Evolutionary conservation across 2,888 invertebrate genomes (phyloP).

Genomic region (Parelbella ahira): DNA sequence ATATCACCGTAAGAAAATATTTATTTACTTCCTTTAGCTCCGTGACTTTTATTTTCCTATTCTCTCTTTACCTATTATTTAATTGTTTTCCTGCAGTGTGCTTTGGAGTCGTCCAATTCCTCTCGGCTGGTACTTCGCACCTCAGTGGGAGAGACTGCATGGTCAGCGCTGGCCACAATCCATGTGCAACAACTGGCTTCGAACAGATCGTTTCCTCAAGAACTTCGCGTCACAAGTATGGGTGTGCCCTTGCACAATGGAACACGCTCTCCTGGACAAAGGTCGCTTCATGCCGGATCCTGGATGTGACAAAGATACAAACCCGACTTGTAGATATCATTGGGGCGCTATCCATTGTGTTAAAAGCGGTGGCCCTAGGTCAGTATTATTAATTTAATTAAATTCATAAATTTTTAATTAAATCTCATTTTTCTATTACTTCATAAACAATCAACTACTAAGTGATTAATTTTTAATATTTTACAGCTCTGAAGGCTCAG

Average conservation of each 20-base stretch:
- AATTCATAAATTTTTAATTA: no score
- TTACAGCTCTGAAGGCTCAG: slow-evolving; percentile 91
- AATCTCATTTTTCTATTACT: not conserved
- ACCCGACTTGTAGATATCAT: slow-evolving; percentile 93
- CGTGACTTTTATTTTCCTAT: no score
- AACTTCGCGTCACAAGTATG: slow-evolving; percentile 92
- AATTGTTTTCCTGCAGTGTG: slow-evolving; percentile 61
- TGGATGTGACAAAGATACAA: slow-evolving; percentile 94
- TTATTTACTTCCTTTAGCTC: no score
- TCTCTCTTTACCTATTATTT: no score
- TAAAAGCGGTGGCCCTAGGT: slow-evolving; percentile 94
- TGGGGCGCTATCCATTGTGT: slow-evolving; percentile 96
- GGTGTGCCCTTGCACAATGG: slow-evolving; percentile 94
- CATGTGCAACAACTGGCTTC: slow-evolving; percentile 95
- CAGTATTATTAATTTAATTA: slow-evolving; percentile 46
- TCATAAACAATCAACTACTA: not conserved
- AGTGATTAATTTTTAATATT: slow-evolving; percentile 14
- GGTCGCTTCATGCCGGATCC: slow-evolving; percentile 85
- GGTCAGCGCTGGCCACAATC: slow-evolving; percentile 91
- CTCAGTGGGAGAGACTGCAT: slow-evolving; percentile 91
- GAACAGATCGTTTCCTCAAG: slow-evolving; percentile 89
- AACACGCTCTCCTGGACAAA: slow-evolving; percentile 83
- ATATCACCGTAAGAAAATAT: slow-evolving; percentile 86
- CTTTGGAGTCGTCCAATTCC: slow-evolving; percentile 97
- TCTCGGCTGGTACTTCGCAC: slow-evolving; percentile 94